A percentile compares a stretch with the other conserved stretches of the same genome.
phyloP scores from a whole-genome alignment of 2,888 invertebrate species.

The Lasioglossum malachurum region DNA sequence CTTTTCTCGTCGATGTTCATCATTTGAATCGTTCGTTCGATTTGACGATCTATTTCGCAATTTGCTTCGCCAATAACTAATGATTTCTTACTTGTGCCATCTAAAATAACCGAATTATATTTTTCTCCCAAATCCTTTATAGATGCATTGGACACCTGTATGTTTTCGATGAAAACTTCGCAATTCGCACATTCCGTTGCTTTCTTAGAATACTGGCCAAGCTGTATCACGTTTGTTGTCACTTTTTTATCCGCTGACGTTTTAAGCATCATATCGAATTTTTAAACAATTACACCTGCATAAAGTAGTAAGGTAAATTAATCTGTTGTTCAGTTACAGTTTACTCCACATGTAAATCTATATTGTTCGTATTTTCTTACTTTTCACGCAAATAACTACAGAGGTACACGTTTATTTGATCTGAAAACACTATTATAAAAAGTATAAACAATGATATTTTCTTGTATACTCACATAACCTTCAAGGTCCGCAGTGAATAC shows the following conservation, averaged over 20 bases:
- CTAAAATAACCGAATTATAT: constrained; percentile 85
- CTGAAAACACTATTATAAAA: neutral
- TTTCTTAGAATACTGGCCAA: constrained; percentile 70
- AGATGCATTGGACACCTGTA: constrained; percentile 47
- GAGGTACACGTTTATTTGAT: neutral
- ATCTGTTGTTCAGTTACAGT: neutral
- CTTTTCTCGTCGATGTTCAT: constrained; percentile 86
- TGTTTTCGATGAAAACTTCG: constrained; percentile 71
- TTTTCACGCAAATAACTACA: neutral
- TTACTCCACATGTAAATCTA: neutral
- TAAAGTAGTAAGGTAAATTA: constrained; percentile 1
- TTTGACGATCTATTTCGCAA: constrained; percentile 86
- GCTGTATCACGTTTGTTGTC: constrained; percentile 74
- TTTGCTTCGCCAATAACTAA: constrained; percentile 86
- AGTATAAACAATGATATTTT: neutral
- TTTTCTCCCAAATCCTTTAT: constrained; percentile 81
- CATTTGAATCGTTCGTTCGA: constrained; percentile 86
- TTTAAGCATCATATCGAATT: constrained; percentile 41
- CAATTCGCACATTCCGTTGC: constrained; percentile 79
- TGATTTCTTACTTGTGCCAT: constrained; percentile 57
- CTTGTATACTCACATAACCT: constrained; percentile 5
- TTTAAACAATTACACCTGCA: constrained; percentile 10
- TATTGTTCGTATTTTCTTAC: neutral
- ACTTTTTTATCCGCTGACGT: constrained; percentile 71
- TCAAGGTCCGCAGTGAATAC: neutral